These are phyloP conservation scores for Colius striatus DNA, from an alignment of 2,113 vertebrate species.

Conservation along the genomic window DNA sequence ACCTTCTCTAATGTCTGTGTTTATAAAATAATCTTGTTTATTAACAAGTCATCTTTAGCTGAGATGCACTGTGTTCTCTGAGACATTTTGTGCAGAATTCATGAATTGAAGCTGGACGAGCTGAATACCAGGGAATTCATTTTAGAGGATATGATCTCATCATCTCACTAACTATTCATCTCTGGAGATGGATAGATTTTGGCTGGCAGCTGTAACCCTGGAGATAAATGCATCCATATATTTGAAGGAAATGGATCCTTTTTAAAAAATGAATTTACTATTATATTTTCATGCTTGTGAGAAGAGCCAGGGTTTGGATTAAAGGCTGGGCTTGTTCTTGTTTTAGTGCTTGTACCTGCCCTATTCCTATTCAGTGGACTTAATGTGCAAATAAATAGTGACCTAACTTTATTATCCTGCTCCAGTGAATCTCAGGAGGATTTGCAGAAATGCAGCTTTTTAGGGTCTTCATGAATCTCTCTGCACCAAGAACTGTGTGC, in stretches of 20 bases:
- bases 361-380: background rate
- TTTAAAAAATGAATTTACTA: background rate
- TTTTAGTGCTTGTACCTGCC: background rate
- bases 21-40: constrained; percentile 26
- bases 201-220: constrained; percentile 10
- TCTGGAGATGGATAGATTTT: constrained; percentile 49
- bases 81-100: constrained; percentile 29
- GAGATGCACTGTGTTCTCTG: background rate
- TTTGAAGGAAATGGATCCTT: constrained; percentile 17
- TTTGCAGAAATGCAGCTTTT: background rate
- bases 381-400: background rate
- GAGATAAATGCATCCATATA: constrained; percentile 26
- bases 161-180: constrained; percentile 47
- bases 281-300: background rate
- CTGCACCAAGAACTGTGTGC: background rate
- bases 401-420: background rate
- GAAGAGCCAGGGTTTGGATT: background rate
- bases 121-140: constrained; percentile 42
- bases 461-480: background rate
- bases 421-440: background rate
- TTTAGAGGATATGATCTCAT: constrained; percentile 50
- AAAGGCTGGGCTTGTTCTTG: background rate
- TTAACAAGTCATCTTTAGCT: constrained; percentile 15
- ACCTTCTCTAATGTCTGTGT: constrained; percentile 31
- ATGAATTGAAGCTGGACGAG: constrained; percentile 26